These are phyloP conservation scores for Platypus cylindrus DNA, from an alignment of 2,888 invertebrate species.

Conservation along the genomic window DNA sequence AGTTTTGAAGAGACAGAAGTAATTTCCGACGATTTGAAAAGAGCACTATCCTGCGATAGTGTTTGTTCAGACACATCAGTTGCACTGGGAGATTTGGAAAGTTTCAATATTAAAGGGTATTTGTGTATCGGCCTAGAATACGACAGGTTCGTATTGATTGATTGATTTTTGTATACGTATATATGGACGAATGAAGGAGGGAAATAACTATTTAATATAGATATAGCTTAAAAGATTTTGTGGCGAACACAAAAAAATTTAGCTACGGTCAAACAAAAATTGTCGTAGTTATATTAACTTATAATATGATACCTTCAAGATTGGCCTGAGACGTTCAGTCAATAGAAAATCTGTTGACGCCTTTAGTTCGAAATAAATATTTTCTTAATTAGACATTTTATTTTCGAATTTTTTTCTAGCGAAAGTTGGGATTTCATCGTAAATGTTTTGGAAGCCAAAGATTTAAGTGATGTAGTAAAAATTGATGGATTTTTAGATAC, in stretches of 20 bases:
- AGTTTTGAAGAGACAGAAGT: conserved; percentile 19
- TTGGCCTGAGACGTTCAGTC: too few species aligned
- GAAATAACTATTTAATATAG: too few species aligned
- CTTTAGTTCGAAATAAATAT: too few species aligned
- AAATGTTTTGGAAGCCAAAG: conserved; percentile 64
- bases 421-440: conserved; percentile 47
- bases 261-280: too few species aligned
- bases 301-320: too few species aligned
- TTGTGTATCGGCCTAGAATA: conserved; percentile 65
- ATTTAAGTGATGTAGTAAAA: conserved; percentile 49
- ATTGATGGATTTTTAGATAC: conserved; percentile 48
- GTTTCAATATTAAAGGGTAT: conserved; percentile 59
- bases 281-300: too few species aligned
- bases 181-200: too few species aligned
- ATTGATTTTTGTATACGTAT: too few species aligned
- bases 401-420: conserved; percentile 26
- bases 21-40: conserved; percentile 36
- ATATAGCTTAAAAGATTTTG: too few species aligned
- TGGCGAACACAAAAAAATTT: too few species aligned
- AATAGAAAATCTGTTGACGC: too few species aligned
- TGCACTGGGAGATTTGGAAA: conserved; percentile 54
- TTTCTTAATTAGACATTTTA: too few species aligned
- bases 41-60: conserved; percentile 68
- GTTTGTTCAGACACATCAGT: conserved; percentile 70
- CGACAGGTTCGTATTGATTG: conserved; percentile 56